Percentiles rank a stretch among this genome's conserved stretches.
phyloP scores from a whole-genome alignment of 2,113 vertebrate genomes.

The Motacilla tschutschensis region DNA sequence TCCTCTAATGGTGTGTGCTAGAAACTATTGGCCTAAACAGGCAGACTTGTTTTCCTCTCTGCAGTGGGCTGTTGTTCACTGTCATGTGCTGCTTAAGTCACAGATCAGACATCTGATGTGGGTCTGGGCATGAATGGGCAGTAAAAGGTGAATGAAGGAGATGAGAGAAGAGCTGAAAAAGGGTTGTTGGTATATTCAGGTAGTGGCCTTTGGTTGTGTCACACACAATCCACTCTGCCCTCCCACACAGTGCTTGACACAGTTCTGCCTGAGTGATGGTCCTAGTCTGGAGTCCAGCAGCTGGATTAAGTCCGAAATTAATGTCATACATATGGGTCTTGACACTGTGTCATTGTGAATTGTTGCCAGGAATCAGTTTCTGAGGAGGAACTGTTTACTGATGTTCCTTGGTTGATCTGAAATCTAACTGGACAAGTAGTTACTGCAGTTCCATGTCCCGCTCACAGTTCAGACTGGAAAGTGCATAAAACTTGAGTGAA shows the following conservation, averaged over 20 bases:
- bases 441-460: not conserved
- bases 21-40: not conserved
- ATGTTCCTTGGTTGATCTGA: not conserved
- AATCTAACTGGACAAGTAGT: not conserved
- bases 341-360: not conserved
- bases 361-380: not conserved
- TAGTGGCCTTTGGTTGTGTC: not conserved
- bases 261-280: not conserved
- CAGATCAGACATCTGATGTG: not conserved
- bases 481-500: fast-evolving
- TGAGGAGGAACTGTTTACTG: not conserved
- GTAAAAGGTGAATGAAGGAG: not conserved
- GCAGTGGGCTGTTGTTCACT: not conserved
- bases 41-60: not conserved
- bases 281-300: not conserved
- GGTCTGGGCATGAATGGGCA: not conserved
- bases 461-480: not conserved
- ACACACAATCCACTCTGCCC: not conserved
- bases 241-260: not conserved
- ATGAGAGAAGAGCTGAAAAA: not conserved
- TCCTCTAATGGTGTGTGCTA: not conserved
- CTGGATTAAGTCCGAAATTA: not conserved
- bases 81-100: not conserved
- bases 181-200: not conserved
- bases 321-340: not conserved